A percentile compares a stretch with the other conserved stretches of the same genome.
Conservation (phyloP, 2,797 vertebrate species). For the Clamator glandarius region DNA sequence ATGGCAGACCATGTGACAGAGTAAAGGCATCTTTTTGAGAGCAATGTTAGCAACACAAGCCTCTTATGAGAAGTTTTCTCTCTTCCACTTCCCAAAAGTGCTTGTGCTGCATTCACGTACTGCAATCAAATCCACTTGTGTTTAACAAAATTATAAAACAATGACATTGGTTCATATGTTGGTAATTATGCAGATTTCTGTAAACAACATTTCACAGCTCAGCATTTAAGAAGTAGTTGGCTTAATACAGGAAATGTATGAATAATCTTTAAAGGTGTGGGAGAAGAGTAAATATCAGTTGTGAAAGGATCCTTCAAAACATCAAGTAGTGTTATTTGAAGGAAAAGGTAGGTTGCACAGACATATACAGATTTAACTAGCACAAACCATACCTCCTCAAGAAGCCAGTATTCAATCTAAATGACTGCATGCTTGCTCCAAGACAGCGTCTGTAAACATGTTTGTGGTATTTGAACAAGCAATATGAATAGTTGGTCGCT, state of each 20-base stretch:
- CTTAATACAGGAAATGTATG: not conserved
- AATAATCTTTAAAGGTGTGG: not conserved
- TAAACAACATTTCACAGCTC: not conserved
- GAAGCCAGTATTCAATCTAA: not conserved
- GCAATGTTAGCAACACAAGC: not conserved
- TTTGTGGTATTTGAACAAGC: not conserved
- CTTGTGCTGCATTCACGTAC: not conserved
- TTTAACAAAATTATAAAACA: not conserved
- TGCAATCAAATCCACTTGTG: not conserved
- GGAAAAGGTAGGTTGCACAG: not conserved
- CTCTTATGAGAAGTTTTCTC: not conserved
- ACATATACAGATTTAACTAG: not conserved
- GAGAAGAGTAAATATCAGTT: not conserved
- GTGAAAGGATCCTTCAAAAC: not conserved
- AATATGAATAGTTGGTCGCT: not conserved
- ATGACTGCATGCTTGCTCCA: not conserved
- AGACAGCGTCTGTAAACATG: not conserved
- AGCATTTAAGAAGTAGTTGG: not conserved
- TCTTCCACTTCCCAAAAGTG: not conserved
- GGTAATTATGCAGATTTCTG: not conserved
- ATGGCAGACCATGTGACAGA: not conserved
- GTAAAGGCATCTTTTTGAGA: not conserved
- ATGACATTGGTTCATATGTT: not conserved
- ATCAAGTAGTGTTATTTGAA: accelerated
- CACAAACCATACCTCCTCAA: not conserved